phyloP scores from a whole-genome alignment of 2,888 invertebrate genomes.

The Toxonevra muliebris region DNA sequence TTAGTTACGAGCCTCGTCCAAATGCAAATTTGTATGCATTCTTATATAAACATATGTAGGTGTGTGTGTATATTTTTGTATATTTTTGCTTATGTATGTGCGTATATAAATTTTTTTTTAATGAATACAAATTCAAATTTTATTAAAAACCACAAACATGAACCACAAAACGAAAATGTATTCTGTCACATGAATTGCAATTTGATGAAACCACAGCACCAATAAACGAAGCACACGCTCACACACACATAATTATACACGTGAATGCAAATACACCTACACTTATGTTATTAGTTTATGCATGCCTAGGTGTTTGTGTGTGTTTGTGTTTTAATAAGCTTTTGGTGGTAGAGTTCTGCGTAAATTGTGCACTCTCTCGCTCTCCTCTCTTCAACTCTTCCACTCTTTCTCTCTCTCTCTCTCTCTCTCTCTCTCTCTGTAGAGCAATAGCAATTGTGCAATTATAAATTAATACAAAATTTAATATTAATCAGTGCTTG shows the following conservation, averaged over 20 bases:
- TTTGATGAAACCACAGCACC: constrained; percentile 15
- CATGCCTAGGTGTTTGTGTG: not conserved
- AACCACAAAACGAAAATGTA: constrained; percentile 38
- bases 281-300: not conserved
- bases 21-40: not conserved
- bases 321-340: not conserved
- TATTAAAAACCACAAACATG: constrained; percentile 41
- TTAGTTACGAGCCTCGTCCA: not conserved
- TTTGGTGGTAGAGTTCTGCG: not conserved
- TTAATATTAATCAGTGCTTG: constrained; percentile 14
- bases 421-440: constrained; percentile 4
- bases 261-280: constrained; percentile 9
- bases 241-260: no score
- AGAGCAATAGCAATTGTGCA: not conserved
- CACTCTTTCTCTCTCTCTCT: not conserved
- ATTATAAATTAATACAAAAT: constrained; percentile 17
- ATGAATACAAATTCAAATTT: constrained; percentile 38
- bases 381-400: no score
- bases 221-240: not conserved
- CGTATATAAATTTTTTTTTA: not conserved
- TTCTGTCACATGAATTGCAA: constrained; percentile 37
- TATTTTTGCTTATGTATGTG: not conserved
- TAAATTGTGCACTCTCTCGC: no score
- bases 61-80: not conserved
- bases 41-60: not conserved